These are phyloP conservation scores for Heteromurus nitidus DNA, from an alignment of 2,888 invertebrate genomes.

Conservation along the genomic window DNA sequence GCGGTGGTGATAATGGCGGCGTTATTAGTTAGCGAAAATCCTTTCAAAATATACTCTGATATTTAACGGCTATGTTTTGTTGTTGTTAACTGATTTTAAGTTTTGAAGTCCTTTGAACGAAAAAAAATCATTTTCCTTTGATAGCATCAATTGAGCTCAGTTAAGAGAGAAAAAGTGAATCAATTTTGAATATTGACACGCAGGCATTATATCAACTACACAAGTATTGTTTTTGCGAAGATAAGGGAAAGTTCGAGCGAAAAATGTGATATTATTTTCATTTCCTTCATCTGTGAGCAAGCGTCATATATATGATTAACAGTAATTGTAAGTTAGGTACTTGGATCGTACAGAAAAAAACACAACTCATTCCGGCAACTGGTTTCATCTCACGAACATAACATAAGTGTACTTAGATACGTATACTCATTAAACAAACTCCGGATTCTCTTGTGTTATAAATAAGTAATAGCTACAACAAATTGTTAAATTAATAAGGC, in stretches of 20 bases:
- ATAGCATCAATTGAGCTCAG: not conserved
- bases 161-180: not conserved
- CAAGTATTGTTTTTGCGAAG: too few species aligned
- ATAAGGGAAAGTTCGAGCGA: too few species aligned
- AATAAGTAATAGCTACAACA: too few species aligned
- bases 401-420: not conserved
- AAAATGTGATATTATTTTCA: too few species aligned
- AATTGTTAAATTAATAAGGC: too few species aligned
- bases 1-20: too few species aligned
- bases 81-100: not conserved
- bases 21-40: not conserved
- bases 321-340: not conserved
- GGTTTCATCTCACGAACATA: too few species aligned
- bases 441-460: too few species aligned
- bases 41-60: not conserved
- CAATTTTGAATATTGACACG: not conserved
- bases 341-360: not conserved
- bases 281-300: not conserved
- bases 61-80: not conserved
- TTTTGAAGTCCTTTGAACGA: not conserved
- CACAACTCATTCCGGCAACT: too few species aligned
- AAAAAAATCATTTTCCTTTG: not conserved
- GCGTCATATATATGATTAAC: not conserved
- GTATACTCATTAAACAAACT: too few species aligned
- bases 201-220: too few species aligned